Evolutionary conservation across 2,113 vertebrate genomes (phyloP), one percentile per base, ranked within the genome.

Genomic region (Tympanuchus pallidicinctus): DNA sequence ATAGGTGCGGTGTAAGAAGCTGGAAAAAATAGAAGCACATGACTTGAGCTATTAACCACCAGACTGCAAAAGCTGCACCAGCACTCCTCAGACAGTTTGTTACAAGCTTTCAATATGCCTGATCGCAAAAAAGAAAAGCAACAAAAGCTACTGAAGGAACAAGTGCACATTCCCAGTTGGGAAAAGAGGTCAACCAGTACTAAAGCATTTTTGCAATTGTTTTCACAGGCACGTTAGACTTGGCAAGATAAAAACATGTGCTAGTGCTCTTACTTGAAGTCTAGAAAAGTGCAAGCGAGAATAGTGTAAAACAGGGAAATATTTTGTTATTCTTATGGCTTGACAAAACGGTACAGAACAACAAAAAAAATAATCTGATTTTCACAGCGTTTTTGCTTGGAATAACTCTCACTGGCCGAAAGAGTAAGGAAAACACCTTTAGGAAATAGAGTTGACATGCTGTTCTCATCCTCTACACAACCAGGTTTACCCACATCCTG

Each of bases 141-240:
- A 47, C 19, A 27, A 1, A 3, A 61, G 69, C 14, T 38, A 40
- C 0, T 6, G 36, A 76, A 93, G 28, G 16, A 36, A 4, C 3
- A 73, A 60, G 32, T 4, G 30, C 36, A 34, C n/a, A 36, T 0
- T 2, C 0, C 0, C 17, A 54, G 13, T 1, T 10, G 16, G 38
- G 11, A 65, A 77, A 89, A 7, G 7, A 8, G 28, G 19, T n/a
- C 56, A 56, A 18, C 18, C 36, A 60, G 4, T 25, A 25, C 21
- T 15, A 40, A 56, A 82, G 2, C 25, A 50, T 43, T 42, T 70
- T 56, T 50, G 22, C 13, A 40, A 27, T 56, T 92, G 63, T 76
- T 54, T 65, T n/a, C 57, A 76, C 11, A 11, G 2, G 8, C 17
- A 48, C 15, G 8, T 47, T 42, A 78, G 69, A 15, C 16, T 81